Evolutionary conservation across 2,888 invertebrate genomes (phyloP).

Genomic region (Dasysyrphus albostriatus): DNA sequence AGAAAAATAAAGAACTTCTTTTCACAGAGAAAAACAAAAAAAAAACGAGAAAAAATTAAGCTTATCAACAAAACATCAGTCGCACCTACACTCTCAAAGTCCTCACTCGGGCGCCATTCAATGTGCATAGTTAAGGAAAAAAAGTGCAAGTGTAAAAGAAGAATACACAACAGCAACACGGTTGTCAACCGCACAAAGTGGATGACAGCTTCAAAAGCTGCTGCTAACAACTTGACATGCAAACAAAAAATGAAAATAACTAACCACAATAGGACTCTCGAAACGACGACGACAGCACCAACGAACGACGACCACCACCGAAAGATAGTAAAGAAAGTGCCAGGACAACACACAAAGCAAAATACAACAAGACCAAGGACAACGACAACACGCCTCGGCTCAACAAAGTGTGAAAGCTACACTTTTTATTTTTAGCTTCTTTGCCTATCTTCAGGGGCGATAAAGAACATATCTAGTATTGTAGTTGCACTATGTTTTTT

Average conservation of each 20-base stretch:
- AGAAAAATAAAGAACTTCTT: conserved; percentile 12
- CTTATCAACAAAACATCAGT: conserved; percentile 51
- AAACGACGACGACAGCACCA: conserved; percentile 11
- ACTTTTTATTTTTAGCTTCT: conserved; percentile 47
- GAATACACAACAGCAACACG: conserved; percentile 59
- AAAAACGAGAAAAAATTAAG: neutral
- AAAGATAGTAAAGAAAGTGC: conserved; percentile 57
- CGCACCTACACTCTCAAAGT: conserved; percentile 35
- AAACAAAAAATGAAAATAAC: conserved; percentile 30
- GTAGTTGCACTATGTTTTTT: conserved; percentile 33
- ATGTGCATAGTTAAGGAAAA: conserved; percentile 30
- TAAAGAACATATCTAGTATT: conserved; percentile 28
- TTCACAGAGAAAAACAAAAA: conserved; percentile 9
- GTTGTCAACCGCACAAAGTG: conserved; percentile 74
- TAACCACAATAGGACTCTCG: conserved; percentile 33
- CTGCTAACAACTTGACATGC: conserved; percentile 72
- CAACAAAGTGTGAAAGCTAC: conserved; percentile 72
- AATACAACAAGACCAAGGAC: conserved; percentile 47
- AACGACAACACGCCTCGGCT: conserved; percentile 27
- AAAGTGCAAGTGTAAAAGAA: conserved; percentile 11
- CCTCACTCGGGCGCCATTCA: conserved; percentile 34
- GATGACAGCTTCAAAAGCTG: conserved; percentile 73
- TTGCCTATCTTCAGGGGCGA: conserved; percentile 60
- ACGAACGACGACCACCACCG: neutral
- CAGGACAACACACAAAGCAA: conserved; percentile 60